A percentile compares a stretch with the other conserved stretches of the same genome.
phyloP scores from a whole-genome alignment of 2,888 invertebrate species.

The Entomobrya proxima region DNA sequence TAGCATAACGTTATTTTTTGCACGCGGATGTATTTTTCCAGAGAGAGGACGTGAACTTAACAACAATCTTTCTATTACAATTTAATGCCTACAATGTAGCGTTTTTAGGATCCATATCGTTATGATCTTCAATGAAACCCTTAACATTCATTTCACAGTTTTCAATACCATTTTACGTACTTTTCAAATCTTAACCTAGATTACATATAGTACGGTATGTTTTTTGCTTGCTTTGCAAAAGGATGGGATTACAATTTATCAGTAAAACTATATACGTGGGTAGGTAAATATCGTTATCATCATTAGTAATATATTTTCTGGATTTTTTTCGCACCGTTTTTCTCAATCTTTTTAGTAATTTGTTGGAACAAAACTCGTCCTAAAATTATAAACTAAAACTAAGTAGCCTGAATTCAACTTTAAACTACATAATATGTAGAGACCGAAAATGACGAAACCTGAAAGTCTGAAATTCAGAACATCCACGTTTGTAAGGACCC shows the following conservation, averaged over 20 bases:
- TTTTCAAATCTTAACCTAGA: slow-evolving; percentile 4
- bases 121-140: background rate
- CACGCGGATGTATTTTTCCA: background rate
- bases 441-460: background rate
- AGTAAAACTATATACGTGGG: background rate
- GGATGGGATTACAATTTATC: slow-evolving; percentile 4
- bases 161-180: background rate
- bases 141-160: background rate
- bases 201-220: slow-evolving; percentile 14
- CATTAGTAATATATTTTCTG: slow-evolving; percentile 2
- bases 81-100: slow-evolving; percentile 8
- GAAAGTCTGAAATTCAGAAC: background rate
- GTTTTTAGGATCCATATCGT: slow-evolving; percentile 25
- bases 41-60: slow-evolving; percentile 14
- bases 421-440: background rate
- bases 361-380: slow-evolving; percentile 4
- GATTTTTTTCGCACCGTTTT: slow-evolving; percentile 42
- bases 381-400: slow-evolving; percentile 16
- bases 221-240: background rate
- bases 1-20: background rate
- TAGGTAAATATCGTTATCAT: slow-evolving; percentile 7
- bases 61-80: background rate
- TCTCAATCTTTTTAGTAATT: slow-evolving; percentile 37
- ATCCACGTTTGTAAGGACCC: background rate
- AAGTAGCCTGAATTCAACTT: background rate